A percentile compares a stretch with the other conserved stretches of the same genome.
Evolutionary conservation across 2,113 vertebrate species (phyloP).

Genomic region (Centropristis striata): DNA sequence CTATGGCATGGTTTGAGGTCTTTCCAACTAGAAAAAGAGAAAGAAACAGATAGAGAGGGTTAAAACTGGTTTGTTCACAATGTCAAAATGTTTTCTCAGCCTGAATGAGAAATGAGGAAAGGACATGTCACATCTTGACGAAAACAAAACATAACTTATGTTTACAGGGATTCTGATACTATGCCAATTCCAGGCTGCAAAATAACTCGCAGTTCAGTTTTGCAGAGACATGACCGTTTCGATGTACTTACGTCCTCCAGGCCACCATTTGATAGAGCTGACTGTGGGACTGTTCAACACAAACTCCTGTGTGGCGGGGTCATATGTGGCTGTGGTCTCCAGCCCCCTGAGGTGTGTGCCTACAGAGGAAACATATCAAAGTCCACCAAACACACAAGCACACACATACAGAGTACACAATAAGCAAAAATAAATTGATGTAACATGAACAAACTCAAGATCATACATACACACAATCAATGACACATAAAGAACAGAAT

Average conservation of each 20-base stretch:
- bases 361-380: conserved; percentile 59
- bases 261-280: conserved; percentile 99
- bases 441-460: neutral
- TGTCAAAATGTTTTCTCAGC: neutral
- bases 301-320: conserved; percentile 95
- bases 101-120: neutral
- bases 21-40: conserved; percentile 91
- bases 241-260: conserved; percentile 93
- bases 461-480: neutral
- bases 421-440: neutral
- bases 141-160: neutral
- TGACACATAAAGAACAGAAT: neutral
- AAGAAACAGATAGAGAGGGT: neutral
- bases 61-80: neutral
- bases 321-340: conserved; percentile 97
- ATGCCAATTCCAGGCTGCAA: neutral
- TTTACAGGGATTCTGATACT: neutral
- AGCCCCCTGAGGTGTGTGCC: conserved; percentile 95
- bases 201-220: neutral
- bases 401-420: conserved; percentile 5
- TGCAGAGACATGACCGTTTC: neutral
- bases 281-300: conserved; percentile 96
- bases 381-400: conserved; percentile 20
- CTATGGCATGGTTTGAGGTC: conserved; percentile 95
- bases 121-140: neutral